Evolutionary conservation across 2,797 vertebrate species (phyloP).

Genomic region (Sebastes itinus): DNA sequence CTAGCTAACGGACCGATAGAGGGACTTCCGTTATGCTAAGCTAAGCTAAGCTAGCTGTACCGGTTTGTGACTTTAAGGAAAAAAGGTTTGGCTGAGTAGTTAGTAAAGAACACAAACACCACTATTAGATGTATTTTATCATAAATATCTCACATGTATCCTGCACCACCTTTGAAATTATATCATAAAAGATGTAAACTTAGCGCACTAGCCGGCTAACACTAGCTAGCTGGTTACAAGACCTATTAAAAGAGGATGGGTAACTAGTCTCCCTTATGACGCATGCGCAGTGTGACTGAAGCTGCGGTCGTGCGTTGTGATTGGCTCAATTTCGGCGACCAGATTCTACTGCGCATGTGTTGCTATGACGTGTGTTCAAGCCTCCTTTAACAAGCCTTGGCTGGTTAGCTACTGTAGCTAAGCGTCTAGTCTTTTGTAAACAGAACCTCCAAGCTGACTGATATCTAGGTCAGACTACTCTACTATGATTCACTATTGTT

Average conservation of each 20-base stretch:
- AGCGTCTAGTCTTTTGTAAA: constrained; percentile 63
- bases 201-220: constrained; percentile 30
- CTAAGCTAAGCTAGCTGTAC: constrained; percentile 47
- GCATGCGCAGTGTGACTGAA: too few species aligned
- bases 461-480: constrained; percentile 3
- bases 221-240: constrained; percentile 1
- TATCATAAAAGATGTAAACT: background rate
- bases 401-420: constrained; percentile 34
- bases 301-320: too few species aligned
- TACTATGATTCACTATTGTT: background rate
- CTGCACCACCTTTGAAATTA: background rate
- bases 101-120: rapidly evolving
- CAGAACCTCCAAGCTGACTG: constrained; percentile 33
- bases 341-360: too few species aligned
- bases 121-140: rapidly evolving
- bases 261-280: too few species aligned
- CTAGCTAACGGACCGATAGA: constrained; percentile 53
- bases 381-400: background rate
- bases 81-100: background rate
- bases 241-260: too few species aligned
- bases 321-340: too few species aligned
- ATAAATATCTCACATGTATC: background rate
- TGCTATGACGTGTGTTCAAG: rapidly evolving
- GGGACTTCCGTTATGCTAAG: constrained; percentile 73
- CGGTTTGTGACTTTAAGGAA: constrained; percentile 17